These are phyloP conservation scores for Xestoiulus laeticollis DNA, from an alignment of 2,888 invertebrate genomes.

Conservation along the genomic window DNA sequence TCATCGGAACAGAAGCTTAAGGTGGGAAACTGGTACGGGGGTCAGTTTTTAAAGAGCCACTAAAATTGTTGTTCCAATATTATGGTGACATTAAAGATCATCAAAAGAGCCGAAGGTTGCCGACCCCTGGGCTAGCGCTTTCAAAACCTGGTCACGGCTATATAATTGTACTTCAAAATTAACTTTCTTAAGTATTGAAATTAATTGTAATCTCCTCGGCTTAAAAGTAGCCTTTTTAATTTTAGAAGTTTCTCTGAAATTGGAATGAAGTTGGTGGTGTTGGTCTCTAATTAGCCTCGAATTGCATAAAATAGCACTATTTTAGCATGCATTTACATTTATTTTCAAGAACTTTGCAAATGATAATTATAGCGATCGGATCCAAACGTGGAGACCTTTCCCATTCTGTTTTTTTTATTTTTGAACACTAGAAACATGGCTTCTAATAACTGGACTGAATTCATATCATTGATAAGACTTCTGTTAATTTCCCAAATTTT, in stretches of 20 bases:
- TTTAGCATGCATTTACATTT: not conserved
- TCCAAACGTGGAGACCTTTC: not conserved
- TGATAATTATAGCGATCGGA: not conserved
- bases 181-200: no score
- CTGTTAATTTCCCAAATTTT: not conserved
- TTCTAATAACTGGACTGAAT: not conserved
- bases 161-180: no score
- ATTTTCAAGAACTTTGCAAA: not conserved
- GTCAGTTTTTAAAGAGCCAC: no score
- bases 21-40: no score
- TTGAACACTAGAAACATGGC: no score
- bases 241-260: not conserved
- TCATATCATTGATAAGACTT: not conserved
- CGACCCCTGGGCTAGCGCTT: not conserved
- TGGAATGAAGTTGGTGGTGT: not conserved
- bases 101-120: no score
- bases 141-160: not conserved
- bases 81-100: no score
- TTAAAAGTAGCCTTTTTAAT: no score
- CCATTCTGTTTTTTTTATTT: no score
- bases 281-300: not conserved
- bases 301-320: not conserved
- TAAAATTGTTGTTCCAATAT: no score
- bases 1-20: no score
- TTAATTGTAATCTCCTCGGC: no score